Conservation (phyloP, 2,797 vertebrate species). For the Aselliscus stoliczkanus region DNA sequence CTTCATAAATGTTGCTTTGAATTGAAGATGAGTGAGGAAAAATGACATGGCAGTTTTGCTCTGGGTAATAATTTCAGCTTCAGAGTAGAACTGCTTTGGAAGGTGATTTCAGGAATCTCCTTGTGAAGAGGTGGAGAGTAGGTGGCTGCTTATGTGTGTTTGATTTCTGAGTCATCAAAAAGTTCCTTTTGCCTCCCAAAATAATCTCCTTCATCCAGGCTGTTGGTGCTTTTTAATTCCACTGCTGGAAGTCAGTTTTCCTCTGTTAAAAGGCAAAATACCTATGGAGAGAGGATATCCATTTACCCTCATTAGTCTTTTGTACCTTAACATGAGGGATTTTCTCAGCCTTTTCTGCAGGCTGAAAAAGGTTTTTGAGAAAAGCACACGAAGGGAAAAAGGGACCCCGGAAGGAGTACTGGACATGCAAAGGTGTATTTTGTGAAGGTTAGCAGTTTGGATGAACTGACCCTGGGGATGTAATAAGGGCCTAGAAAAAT, state of each 20-base stretch:
- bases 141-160: constrained; percentile 26
- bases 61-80: neutral
- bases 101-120: constrained; percentile 10
- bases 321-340: neutral
- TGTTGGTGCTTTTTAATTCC: neutral
- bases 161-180: constrained; percentile 59
- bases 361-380: neutral
- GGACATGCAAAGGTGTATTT: neutral
- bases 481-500: neutral
- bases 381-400: neutral
- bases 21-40: neutral
- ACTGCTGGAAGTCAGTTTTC: neutral
- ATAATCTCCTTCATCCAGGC: constrained; percentile 15
- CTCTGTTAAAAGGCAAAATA: neutral
- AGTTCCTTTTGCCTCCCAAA: constrained; percentile 37
- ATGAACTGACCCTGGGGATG: neutral
- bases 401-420: neutral
- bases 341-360: neutral
- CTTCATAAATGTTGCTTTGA: neutral
- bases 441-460: neutral
- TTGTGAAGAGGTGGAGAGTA: constrained; percentile 1
- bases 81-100: constrained; percentile 5
- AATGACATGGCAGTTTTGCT: neutral
- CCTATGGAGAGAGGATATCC: neutral
- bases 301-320: neutral